Evolutionary conservation across 1,140 invertebrate species (phyloP).

Genomic region (Ips nitidus): DNA sequence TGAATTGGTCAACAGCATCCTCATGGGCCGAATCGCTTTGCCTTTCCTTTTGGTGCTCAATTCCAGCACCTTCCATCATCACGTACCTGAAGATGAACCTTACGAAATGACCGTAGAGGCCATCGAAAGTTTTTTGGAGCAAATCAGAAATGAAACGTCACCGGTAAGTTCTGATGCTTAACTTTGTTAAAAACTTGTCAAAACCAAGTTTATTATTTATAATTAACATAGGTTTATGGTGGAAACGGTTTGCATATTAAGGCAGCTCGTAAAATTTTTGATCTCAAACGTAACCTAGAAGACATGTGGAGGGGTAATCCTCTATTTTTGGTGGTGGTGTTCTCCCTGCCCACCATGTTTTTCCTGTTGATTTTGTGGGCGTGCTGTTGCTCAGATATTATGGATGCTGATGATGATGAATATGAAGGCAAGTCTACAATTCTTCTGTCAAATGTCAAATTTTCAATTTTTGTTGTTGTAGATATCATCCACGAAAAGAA

Average conservation of each 20-base stretch:
- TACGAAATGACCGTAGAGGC: conserved; percentile 75
- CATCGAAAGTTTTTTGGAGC: conserved; percentile 76
- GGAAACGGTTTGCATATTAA: conserved; percentile 74
- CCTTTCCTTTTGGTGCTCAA: conserved; percentile 90
- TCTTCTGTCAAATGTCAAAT: too few species aligned
- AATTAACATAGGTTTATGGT: conserved; percentile 68
- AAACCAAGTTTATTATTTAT: neutral
- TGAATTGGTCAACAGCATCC: conserved; percentile 87
- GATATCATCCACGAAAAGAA: neutral
- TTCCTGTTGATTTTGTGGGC: conserved; percentile 92
- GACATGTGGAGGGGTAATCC: conserved; percentile 93
- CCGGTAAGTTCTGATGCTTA: conserved; percentile 57
- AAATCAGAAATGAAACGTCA: conserved; percentile 71
- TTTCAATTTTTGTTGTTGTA: too few species aligned
- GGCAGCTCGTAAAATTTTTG: conserved; percentile 76
- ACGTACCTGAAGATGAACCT: conserved; percentile 83
- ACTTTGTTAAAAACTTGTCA: neutral
- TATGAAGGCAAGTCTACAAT: conserved; percentile 21
- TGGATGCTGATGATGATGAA: conserved; percentile 84
- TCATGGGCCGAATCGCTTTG: conserved; percentile 78
- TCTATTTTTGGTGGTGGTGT: conserved; percentile 81
- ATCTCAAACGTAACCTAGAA: conserved; percentile 68
- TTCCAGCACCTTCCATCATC: conserved; percentile 86
- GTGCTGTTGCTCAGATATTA: conserved; percentile 89
- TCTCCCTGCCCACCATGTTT: conserved; percentile 87